Conservation (phyloP, 2,113 vertebrate species). For the Sus scrofa region DNA sequence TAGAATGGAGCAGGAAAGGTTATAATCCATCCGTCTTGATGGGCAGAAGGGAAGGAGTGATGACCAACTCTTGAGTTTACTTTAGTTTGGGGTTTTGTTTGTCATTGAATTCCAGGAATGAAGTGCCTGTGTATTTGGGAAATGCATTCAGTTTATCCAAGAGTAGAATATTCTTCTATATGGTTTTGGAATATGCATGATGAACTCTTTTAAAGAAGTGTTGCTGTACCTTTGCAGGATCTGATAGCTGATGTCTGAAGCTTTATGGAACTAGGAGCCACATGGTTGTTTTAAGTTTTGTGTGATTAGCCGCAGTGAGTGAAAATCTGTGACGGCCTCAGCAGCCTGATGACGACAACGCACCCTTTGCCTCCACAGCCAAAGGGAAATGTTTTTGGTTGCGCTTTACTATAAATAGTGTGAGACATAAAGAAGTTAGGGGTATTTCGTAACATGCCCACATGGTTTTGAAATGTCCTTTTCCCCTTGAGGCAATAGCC, state of each 20-base stretch:
- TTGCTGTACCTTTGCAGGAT: not conserved
- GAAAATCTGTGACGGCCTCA: not conserved
- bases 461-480: slow-evolving; percentile 66
- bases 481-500: not conserved
- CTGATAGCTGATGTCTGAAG: not conserved
- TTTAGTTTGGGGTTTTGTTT: not conserved
- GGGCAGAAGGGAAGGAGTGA: not conserved
- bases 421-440: not conserved
- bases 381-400: slow-evolving; percentile 30
- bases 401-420: slow-evolving; percentile 74
- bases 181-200: not conserved
- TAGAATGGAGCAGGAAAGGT: not conserved
- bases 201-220: not conserved
- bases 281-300: not conserved
- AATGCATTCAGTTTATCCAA: not conserved
- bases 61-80: not conserved
- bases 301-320: not conserved
- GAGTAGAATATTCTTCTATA: not conserved
- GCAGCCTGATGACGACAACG: not conserved
- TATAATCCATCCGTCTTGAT: not conserved
- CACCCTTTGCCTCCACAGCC: not conserved
- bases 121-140: not conserved
- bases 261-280: not conserved
- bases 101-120: not conserved
- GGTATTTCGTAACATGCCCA: slow-evolving; percentile 45